Evolutionary conservation across 1,140 invertebrate species (phyloP), one percentile per base, ranked within the genome.

Genomic region (Coelopa frigida): DNA sequence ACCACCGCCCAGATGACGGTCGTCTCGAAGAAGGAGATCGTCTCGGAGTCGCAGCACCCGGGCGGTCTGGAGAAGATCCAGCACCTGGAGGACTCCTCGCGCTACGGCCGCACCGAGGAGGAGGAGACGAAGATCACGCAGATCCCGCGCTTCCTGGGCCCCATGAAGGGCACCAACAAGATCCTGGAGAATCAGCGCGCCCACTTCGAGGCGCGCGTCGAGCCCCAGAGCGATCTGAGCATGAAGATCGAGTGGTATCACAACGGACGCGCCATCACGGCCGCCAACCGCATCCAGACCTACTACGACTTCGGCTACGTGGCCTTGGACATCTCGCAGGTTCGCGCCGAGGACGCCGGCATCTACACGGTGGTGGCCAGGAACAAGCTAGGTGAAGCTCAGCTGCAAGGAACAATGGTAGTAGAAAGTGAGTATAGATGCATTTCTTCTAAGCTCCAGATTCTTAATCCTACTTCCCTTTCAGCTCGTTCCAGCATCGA

Each of bases 301-400:
- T 90, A 92, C 67, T 85, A 95, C 57, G 92, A 97, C 70, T 96
- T 96, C 72, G 92, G 93, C 46, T 95, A 94, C 59, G 91, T 96
- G 6, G 86, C 91, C 33, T 78, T 98, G 49, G 93, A 97, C 61
- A 94, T 98, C 54, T 73, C 89, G 44, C 88, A 85, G 67, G 90
- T 94, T 7, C 75, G 87, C 27, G 76, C 81, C 22, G 86, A 91
- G 64, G 90, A 94, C 71, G 79, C 84, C 54, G 90, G 90, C 29
- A 81, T 83, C 5, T 93, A 94, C 60, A 89, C 87, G 1, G 87
- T 93, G 24, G 81, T 91, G 26, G 89, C 89, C n/a, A 82, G 83
- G 60, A 94, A 94, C 67, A 80, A 84, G 51, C 70, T 87, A 45
- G 90, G 91, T 53, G 86, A 92, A 75, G 88, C 86, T 42, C 82